Base-by-base conservation (phyloP, 2,888 invertebrate genomes). In the Limulus polyphemus region DNA sequence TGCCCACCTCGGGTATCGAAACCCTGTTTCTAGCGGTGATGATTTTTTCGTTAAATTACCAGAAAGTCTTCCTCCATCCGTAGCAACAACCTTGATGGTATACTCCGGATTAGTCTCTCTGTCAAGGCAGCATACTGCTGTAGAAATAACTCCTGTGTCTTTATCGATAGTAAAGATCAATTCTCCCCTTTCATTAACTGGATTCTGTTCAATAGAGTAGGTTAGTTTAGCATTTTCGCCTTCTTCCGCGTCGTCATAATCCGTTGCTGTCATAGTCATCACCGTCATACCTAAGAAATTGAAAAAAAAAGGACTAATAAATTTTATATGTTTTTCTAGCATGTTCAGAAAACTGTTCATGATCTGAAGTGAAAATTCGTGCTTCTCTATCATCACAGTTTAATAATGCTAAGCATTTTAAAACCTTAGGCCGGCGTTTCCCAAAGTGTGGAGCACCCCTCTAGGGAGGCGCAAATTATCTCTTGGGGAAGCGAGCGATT, bases 201-300 rank as follows among this genome's bases (percentile, higher is more conserved):
- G 68, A 58, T 69, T 69, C 54, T 69, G 65, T 50, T 69, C 65
- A 46, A 71, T 71, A 17, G 65, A 64, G 57, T 71, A 80, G n/a
- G 75, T 76, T 57, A 81, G 70, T 56, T 74, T 72, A 0, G 79
- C 79, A 70, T 80, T 79, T 56, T 73, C 70, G 46, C 76, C 76
- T 68, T 75, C 75, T 49, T 70, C 68, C 10, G 74, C 74, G 51
- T 73, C 74, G 68, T 79, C 79, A 59, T 73, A 72, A 65, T 80
- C 79, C 10, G 72, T 71, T 1, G 78, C 78, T 14, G 72, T 72
- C 62, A 77, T 75, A 3, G 74, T 74, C 74, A 77, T 73, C 10
- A 78, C 75, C 48, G 72, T 73, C 50, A 72, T 70, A 16, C 75
- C 75, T 64, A 67, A 48, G 56, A 48, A 52, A 32, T 1, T 32